A percentile compares a stretch with the other conserved stretches of the same genome.
phyloP scores from a whole-genome alignment of 2,888 invertebrate species.

The Carpatolechia fugitivella region DNA sequence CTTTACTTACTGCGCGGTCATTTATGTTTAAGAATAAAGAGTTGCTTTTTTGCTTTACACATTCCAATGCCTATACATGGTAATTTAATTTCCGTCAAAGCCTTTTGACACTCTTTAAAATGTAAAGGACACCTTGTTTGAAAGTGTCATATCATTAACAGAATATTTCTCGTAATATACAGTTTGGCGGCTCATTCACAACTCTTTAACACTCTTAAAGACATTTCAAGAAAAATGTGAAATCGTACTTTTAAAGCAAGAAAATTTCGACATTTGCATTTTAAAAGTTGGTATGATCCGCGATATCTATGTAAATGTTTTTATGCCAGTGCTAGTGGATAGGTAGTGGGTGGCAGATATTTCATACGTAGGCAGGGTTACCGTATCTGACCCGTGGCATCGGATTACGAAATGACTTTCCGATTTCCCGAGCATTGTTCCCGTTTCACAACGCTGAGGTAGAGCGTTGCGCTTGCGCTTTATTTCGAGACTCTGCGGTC shows the following conservation, averaged over 20 bases:
- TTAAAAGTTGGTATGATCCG: background rate
- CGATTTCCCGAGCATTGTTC: slow-evolving; percentile 28
- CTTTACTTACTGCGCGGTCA: too few species aligned
- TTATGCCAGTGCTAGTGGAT: background rate
- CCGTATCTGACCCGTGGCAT: slow-evolving; percentile 1
- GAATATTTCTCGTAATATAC: background rate
- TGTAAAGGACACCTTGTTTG: slow-evolving; percentile 10
- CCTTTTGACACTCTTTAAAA: slow-evolving; percentile 14
- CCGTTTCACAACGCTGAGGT: slow-evolving; percentile 31
- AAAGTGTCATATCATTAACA: background rate
- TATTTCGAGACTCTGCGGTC: slow-evolving; percentile 36
- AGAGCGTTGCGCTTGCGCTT: slow-evolving; percentile 33
- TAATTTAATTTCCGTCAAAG: background rate
- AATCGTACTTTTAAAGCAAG: background rate
- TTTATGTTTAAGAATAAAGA: background rate
- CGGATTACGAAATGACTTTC: slow-evolving; percentile 9
- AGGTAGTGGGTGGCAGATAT: slow-evolving; percentile 2
- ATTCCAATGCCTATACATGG: background rate
- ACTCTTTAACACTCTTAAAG: too few species aligned
- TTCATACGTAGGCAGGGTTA: slow-evolving; percentile 2
- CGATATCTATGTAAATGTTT: background rate
- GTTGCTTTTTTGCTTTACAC: background rate
- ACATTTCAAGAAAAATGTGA: too few species aligned
- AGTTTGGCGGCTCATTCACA: background rate
- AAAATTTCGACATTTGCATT: background rate